Conservation (phyloP, 2,888 invertebrate species). For the Allolobophora icterica region DNA sequence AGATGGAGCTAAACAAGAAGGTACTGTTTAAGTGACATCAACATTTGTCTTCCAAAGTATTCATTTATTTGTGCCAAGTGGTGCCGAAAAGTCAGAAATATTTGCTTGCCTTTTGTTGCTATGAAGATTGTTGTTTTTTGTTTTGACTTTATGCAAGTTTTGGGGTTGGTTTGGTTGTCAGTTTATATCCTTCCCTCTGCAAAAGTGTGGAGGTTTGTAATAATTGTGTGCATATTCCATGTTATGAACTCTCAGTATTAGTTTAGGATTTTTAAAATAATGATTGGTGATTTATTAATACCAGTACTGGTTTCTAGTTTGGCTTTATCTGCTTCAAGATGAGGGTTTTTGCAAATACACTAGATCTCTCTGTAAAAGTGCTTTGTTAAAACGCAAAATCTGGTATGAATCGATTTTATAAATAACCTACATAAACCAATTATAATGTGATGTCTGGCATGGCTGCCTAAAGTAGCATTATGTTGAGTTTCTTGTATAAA, state of each 20-base stretch:
- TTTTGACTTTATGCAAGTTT: background rate
- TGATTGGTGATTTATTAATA: slow-evolving; percentile 3
- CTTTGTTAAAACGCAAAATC: background rate
- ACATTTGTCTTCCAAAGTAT: slow-evolving; percentile 17
- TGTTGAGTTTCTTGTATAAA: background rate
- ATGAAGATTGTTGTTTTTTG: background rate
- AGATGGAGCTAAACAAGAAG: background rate
- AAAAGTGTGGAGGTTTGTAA: background rate
- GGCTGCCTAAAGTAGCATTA: background rate
- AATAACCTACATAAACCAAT: background rate
- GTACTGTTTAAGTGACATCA: background rate
- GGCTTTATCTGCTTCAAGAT: slow-evolving; percentile 1
- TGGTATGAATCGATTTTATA: background rate
- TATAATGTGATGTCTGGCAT: background rate
- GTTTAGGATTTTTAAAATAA: slow-evolving; percentile 2
- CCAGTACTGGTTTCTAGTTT: background rate
- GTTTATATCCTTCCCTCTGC: background rate
- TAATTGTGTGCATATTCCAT: background rate
- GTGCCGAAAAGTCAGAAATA: background rate
- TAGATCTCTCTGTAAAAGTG: background rate
- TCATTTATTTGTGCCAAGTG: background rate
- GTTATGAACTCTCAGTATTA: background rate
- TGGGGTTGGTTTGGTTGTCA: background rate
- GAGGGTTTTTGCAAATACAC: background rate
- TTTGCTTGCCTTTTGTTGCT: background rate